A percentile compares a stretch with the other conserved stretches of the same genome.
Evolutionary conservation across 2,888 invertebrate species (phyloP).

Genomic region (Plagodis pulveraria): DNA sequence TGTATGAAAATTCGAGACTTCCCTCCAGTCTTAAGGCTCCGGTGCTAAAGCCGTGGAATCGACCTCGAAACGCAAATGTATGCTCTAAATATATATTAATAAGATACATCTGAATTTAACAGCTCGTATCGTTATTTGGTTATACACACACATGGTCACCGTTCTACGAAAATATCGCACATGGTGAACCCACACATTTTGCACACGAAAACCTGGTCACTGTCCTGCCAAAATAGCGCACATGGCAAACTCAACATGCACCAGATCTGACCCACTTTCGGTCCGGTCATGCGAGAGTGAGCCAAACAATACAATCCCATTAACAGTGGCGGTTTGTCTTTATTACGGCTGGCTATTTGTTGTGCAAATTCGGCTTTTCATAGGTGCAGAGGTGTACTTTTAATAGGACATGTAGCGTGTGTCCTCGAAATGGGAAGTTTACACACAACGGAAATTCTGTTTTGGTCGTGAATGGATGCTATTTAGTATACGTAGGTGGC

Average conservation of each 20-base stretch:
- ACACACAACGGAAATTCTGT: constrained; percentile 21
- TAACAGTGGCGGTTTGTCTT: constrained; percentile 54
- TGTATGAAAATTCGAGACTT: too few relatives aligned
- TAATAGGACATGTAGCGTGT: constrained; percentile 22
- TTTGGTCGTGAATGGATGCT: constrained; percentile 2
- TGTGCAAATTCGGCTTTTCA: constrained; percentile 42
- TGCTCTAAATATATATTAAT: too few relatives aligned
- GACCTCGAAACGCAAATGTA: too few relatives aligned
- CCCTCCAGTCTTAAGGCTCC: too few relatives aligned
- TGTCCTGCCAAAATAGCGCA: constrained; percentile 1
- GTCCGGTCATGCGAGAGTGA: constrained; percentile 48
- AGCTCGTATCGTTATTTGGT: too few relatives aligned
- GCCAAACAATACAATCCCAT: constrained; percentile 59
- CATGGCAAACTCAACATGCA: constrained; percentile 33
- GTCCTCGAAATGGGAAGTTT: constrained; percentile 22
- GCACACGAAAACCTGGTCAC: constrained; percentile 6
- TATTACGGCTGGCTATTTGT: constrained; percentile 49
- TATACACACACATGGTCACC: too few relatives aligned
- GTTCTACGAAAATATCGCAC: too few relatives aligned
- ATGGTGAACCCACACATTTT: too few relatives aligned
- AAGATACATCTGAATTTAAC: too few relatives aligned
- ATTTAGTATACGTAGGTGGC: background rate
- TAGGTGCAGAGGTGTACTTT: constrained; percentile 12
- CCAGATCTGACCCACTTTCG: constrained; percentile 51
- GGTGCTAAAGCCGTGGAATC: too few relatives aligned